Evolutionary conservation across 1,140 invertebrate species (phyloP), one percentile per base, ranked within the genome.

Genomic region (Drosophila yakuba): DNA sequence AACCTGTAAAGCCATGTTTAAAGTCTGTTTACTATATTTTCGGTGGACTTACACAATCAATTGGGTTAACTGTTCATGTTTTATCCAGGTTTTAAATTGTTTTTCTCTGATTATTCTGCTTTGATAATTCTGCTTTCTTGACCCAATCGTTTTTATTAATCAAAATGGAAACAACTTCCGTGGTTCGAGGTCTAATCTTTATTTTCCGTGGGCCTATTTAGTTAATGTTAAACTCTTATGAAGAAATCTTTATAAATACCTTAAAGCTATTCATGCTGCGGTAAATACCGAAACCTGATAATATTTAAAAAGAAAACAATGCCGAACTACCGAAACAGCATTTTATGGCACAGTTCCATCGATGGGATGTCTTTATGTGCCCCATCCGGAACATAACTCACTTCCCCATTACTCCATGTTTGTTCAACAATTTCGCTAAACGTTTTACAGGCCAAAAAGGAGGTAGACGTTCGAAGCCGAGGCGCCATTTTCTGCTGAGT

Each of bases 401-500:
- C 52, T 41, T 4, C 4, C 10, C 51, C 25, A 35, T 74, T 64
- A 64, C 15, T 35, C 36, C 51, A 57, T 74, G 71, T 74, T 74
- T 74, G 68, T 15, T 44, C 71, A 64, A 74, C 51, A 73, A 73
- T 73, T 60, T 50, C 58, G 51, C 52, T 74, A 74, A 74, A 74
- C 71, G 72, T 39, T 74, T 74, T 74, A 41, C 50, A 25, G 59
- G 44, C 41, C 52, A 48, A 57, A 73, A 56, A 47, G 20, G 51
- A 25, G 14, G 36, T 32, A 8, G 32, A 17, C 25, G 44, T 11
- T 20, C 44, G 8, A 44, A 58, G 25, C 39, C n/a, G 35, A 10
- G 45, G 10, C 23, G 41, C 41, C 64, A 38, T 72, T 73, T 74
- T 54, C 35, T 17, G 17, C 28, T 17, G 64, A 71, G 64, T 58